Evolutionary conservation across 2,888 invertebrate genomes (phyloP).

Genomic region (Drosophila tripunctata): DNA sequence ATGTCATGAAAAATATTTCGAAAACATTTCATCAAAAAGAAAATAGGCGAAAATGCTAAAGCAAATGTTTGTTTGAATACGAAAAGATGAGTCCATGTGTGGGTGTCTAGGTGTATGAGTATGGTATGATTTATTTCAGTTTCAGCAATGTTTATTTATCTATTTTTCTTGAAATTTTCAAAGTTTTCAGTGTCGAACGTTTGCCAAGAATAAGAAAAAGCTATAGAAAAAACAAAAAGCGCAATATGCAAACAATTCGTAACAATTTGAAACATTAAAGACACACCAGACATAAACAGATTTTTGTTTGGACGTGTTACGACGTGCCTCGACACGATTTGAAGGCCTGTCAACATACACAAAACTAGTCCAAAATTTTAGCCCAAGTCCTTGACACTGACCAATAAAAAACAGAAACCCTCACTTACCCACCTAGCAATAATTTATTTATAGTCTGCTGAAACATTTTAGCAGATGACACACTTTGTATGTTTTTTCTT

Average conservation of each 20-base stretch:
- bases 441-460: slow-evolving; percentile 47
- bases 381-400: slow-evolving; percentile 71
- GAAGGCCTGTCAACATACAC: slow-evolving; percentile 36
- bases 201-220: slow-evolving; percentile 69
- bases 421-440: too few relatives aligned
- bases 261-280: slow-evolving; percentile 8
- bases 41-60: slow-evolving; percentile 25
- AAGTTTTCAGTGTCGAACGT: slow-evolving; percentile 42
- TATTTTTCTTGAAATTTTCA: slow-evolving; percentile 65
- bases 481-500: slow-evolving; percentile 21
- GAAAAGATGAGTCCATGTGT: slow-evolving; percentile 20
- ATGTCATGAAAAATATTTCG: slow-evolving; percentile 42
- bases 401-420: slow-evolving; percentile 24
- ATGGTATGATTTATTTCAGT: slow-evolving; percentile 59
- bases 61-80: slow-evolving; percentile 54
- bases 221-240: slow-evolving; percentile 39
- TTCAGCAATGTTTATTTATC: slow-evolving; percentile 73
- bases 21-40: slow-evolving; percentile 37
- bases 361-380: slow-evolving; percentile 48
- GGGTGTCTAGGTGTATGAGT: slow-evolving; percentile 4
- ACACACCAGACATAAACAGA: slow-evolving; percentile 60
- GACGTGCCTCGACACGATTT: not conserved
- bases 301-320: not conserved
- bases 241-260: slow-evolving; percentile 62
- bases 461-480: slow-evolving; percentile 42